Evolutionary conservation across 2,888 invertebrate genomes (phyloP), one percentile per base, ranked within the genome.

Genomic region (Apotomis capreana): DNA sequence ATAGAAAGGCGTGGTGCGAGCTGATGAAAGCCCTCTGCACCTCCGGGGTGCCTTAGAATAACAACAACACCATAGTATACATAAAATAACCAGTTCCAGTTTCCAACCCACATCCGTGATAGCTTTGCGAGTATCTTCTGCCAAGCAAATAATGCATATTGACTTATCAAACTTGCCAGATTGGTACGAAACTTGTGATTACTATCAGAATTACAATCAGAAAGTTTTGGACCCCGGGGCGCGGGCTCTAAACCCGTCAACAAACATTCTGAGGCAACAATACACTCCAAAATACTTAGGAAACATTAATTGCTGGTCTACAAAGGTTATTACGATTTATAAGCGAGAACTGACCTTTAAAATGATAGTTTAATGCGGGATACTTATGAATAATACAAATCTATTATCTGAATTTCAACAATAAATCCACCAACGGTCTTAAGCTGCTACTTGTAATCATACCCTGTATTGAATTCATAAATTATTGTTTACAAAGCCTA

Each of bases 141-240:
- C 68, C 65, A 71, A 62, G 72, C 76, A 77, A 76, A 75, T 76
- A 75, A 80, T 76, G 77, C 75, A 77, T 78, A 79, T 80, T 78
- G 78, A 76, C 78, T 77, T 75, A 75, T 76, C 74, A 78, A 80
- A 81, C 77, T 79, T 78, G 44, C 70, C 68, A 54, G 68, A 74
- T 73, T 68, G 68, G 70, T 62, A 69, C 15, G 9, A 44, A 73
- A 74, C 65, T 79, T 73, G 69, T 69, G 75, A 79, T 80, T 79
- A 79, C 77, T 78, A 77, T 79, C 77, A 74, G 76, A 65, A 78
- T 77, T 75, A 77, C 77, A 78, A 79, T 79, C 75, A 77, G 61
- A 76, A 78, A 80, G 77, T 79, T 78, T 54, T 75, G 74, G 73
- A 75, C 76, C 68, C 44, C 73, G 74, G 73, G 54, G 65, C 52